phyloP scores from a whole-genome alignment of 2,113 vertebrate genomes.

The Xenus cinereus region DNA sequence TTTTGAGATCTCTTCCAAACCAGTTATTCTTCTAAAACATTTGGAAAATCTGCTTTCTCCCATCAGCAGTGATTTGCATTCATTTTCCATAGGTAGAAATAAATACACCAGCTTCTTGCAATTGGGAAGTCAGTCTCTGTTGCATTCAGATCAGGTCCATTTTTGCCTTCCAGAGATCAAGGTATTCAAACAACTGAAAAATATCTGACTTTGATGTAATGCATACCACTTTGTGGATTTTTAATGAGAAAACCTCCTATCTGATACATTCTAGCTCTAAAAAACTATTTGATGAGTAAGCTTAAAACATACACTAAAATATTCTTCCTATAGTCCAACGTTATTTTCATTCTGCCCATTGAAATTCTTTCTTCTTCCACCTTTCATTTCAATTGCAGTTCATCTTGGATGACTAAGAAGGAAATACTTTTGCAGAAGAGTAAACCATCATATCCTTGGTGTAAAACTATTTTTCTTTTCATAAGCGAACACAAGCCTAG shows the following conservation, averaged over 20 bases:
- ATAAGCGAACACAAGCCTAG: neutral
- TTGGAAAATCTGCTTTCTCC: neutral
- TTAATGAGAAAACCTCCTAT: neutral
- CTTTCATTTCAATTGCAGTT: neutral
- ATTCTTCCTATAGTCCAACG: neutral
- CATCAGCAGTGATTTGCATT: neutral
- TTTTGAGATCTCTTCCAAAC: neutral
- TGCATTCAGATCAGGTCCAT: neutral
- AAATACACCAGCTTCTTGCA: neutral
- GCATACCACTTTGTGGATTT: neutral
- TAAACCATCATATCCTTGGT: neutral
- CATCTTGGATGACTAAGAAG: neutral
- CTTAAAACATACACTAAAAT: neutral
- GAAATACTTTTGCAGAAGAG: neutral
- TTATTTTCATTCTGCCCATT: neutral
- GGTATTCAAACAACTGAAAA: neutral
- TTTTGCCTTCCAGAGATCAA: neutral
- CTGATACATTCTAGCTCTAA: neutral
- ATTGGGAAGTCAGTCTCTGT: neutral
- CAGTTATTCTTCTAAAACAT: neutral
- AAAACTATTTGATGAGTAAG: neutral
- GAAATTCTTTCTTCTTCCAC: neutral
- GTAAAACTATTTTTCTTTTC: neutral
- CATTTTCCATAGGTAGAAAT: neutral
- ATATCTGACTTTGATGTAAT: neutral